Conservation (phyloP, 2,113 vertebrate species). For the Lycocorax pyrrhopterus region DNA sequence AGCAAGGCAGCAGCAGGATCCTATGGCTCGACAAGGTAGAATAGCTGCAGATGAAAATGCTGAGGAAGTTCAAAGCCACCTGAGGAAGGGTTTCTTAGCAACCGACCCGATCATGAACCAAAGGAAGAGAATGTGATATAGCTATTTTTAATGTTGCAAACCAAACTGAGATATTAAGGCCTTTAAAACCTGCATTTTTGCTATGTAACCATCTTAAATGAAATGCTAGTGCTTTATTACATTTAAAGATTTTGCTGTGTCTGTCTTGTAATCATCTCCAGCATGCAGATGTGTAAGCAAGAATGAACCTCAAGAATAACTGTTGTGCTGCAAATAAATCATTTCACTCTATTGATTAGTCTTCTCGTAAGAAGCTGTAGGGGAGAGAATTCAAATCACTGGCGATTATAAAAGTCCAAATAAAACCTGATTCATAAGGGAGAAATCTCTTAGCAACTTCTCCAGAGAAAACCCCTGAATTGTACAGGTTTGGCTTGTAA, state of each 20-base stretch:
- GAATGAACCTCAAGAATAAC: not conserved
- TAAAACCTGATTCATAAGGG: not conserved
- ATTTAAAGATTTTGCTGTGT: not conserved
- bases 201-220: not conserved
- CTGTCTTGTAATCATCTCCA: not conserved
- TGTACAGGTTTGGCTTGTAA: not conserved
- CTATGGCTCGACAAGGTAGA: not conserved
- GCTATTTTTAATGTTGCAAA: slow-evolving; percentile 6
- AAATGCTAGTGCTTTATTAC: not conserved
- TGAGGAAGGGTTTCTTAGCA: slow-evolving; percentile 52
- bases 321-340: not conserved
- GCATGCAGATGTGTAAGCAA: not conserved
- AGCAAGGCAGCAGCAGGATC: not conserved
- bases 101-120: not conserved
- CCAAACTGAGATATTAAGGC: not conserved
- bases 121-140: not conserved
- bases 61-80: slow-evolving; percentile 41
- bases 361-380: not conserved
- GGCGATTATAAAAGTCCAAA: not conserved
- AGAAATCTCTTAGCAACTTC: not conserved
- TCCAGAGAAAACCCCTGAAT: not conserved
- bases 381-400: not conserved
- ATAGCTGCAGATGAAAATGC: not conserved
- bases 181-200: not conserved
- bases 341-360: slow-evolving; percentile 1